Evolutionary conservation across 92 coral and sea anemone species (phyloP).

Genomic region (Porites cylindrica): DNA sequence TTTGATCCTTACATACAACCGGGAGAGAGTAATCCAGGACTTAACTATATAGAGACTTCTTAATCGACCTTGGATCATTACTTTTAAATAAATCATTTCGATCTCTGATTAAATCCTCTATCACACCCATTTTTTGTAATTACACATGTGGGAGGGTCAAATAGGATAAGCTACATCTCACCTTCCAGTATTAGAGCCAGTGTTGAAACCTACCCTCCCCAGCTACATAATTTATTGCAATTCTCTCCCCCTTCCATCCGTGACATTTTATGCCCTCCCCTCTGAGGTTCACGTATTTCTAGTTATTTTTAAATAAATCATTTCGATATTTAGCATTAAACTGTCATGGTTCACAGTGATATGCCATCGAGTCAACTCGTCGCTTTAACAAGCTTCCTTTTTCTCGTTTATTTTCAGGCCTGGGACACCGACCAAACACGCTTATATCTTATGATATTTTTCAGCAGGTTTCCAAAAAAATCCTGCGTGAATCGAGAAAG

Average conservation of each 20-base stretch:
- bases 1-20: not conserved
- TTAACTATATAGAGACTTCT: not conserved
- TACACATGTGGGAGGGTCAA: no score
- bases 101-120: no score
- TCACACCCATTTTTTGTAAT: no score
- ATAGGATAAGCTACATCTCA: no score
- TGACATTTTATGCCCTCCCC: no score
- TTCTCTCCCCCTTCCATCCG: no score
- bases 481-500: slow-evolving; percentile 58
- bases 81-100: not conserved
- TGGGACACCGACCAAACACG: slow-evolving; percentile 35
- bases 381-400: not conserved
- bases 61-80: not conserved
- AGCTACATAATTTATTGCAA: no score
- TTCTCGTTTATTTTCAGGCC: slow-evolving; percentile 19
- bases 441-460: slow-evolving; percentile 67
- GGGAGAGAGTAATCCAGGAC: not conserved
- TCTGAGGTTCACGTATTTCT: no score
- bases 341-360: not conserved
- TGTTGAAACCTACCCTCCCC: no score
- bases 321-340: not conserved
- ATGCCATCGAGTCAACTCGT: no score
- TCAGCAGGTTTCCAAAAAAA: slow-evolving; percentile 42
- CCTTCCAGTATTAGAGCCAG: no score
- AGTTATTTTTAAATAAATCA: no score